Percentiles rank a stretch among this genome's conserved stretches.
These are phyloP conservation scores for Thaumatotibia leucotreta DNA, from an alignment of 1,140 invertebrate species.

Conservation along the genomic window DNA sequence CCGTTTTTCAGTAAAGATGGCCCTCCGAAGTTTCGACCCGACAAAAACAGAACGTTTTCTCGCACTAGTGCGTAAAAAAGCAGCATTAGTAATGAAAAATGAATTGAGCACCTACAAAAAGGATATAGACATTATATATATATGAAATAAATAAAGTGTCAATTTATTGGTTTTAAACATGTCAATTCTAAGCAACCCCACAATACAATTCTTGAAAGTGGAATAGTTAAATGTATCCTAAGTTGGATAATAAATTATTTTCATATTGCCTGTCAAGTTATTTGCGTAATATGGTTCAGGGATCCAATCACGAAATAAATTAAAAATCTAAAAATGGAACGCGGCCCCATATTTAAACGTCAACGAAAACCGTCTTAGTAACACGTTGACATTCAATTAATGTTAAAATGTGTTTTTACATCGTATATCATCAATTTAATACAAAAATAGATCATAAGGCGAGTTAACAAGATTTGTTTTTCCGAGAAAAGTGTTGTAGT, in stretches of 20 bases:
- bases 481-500: constrained; percentile 12
- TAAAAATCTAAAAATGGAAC: constrained; percentile 5
- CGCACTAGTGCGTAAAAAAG: too few relatives aligned
- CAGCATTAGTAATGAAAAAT: too few relatives aligned
- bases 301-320: background rate
- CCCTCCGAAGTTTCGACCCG: too few relatives aligned
- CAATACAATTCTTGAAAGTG: too few relatives aligned
- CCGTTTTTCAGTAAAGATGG: too few relatives aligned
- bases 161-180: background rate
- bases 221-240: background rate
- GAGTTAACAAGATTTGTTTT: background rate
- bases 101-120: background rate
- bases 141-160: background rate
- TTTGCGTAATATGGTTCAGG: background rate
- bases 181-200: background rate
- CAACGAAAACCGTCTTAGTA: background rate
- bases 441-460: background rate
- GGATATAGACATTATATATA: too few relatives aligned
- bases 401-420: background rate
- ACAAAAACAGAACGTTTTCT: too few relatives aligned
- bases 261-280: background rate
- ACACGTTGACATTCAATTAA: constrained; percentile 9
- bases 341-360: background rate
- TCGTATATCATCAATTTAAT: background rate
- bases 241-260: background rate